These are phyloP conservation scores for Strigops habroptila DNA, from an alignment of 2,113 vertebrate species.

Conservation along the genomic window DNA sequence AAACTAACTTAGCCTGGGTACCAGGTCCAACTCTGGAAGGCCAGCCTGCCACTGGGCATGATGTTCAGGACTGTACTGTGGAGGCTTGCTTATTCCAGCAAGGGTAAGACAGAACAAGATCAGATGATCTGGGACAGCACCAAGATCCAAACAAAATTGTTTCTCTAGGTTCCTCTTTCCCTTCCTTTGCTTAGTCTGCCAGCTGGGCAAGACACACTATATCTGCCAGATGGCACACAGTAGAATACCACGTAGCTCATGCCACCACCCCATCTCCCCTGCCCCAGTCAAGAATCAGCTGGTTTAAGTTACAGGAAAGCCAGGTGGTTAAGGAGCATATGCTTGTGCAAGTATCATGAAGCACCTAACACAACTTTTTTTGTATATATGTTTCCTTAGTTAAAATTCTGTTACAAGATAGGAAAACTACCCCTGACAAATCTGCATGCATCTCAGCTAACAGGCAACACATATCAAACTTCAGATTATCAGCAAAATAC, in stretches of 20 bases:
- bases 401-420: neutral
- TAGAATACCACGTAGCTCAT: neutral
- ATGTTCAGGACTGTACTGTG: neutral
- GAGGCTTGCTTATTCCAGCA: neutral
- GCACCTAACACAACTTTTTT: neutral
- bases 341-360: neutral
- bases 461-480: neutral
- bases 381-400: neutral
- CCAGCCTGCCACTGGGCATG: neutral
- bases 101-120: neutral
- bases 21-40: neutral
- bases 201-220: neutral
- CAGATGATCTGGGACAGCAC: neutral
- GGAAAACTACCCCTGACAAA: neutral
- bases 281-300: neutral
- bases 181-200: neutral
- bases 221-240: neutral
- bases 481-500: neutral
- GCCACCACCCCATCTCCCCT: fast-evolving
- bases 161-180: neutral
- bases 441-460: neutral
- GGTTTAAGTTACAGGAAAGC: neutral
- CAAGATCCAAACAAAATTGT: neutral
- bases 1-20: neutral
- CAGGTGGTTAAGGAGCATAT: neutral